Conservation (phyloP, 2,113 vertebrate species). For the Etia nguti region DNA sequence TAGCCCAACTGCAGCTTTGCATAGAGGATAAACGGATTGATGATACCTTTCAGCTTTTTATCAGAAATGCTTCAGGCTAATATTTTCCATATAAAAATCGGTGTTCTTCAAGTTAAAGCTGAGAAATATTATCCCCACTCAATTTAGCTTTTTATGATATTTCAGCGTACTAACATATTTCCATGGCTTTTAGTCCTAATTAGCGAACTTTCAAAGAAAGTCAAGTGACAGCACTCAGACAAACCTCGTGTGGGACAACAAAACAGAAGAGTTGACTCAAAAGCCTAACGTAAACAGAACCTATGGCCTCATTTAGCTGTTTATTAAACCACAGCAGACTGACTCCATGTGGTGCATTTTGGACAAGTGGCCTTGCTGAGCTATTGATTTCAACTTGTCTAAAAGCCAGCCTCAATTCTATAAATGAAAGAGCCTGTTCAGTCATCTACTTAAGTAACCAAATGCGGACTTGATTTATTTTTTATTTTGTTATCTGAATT, state of each 20-base stretch:
- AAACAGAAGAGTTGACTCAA: not conserved
- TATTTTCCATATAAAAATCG: not conserved
- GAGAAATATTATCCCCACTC: not conserved
- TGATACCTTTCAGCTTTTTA: not conserved
- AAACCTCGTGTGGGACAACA: not conserved
- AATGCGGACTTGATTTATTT: not conserved
- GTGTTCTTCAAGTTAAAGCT: not conserved
- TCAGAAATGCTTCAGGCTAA: not conserved
- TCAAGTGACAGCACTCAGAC: not conserved
- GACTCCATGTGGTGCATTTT: not conserved
- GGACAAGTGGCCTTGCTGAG: not conserved
- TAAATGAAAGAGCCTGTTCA: not conserved
- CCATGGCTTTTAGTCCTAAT: not conserved
- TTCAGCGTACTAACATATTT: not conserved
- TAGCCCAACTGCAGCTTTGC: not conserved
- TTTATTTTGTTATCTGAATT: not conserved
- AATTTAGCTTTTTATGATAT: constrained; percentile 9
- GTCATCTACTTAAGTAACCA: not conserved
- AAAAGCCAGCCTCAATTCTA: not conserved
- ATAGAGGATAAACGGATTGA: not conserved
- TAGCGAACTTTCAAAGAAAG: not conserved
- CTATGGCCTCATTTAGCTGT: not conserved
- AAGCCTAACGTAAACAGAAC: not conserved
- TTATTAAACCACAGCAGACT: not conserved
- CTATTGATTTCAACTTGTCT: not conserved